phyloP scores from a whole-genome alignment of 2,888 invertebrate genomes.

The Coremacera marginata region DNA sequence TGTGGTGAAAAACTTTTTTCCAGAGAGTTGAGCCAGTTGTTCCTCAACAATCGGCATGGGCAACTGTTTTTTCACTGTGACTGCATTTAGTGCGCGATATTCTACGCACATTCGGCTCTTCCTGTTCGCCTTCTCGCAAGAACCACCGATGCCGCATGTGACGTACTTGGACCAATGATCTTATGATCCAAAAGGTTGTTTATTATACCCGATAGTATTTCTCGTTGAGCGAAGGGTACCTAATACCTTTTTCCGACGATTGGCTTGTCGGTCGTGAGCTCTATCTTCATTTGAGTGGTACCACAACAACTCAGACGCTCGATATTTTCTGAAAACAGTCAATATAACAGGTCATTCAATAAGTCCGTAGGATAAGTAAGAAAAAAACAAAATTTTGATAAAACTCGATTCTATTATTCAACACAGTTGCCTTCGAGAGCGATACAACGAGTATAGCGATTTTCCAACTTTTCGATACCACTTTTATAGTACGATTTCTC shows the following conservation, averaged over 20 bases:
- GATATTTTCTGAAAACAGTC: background rate
- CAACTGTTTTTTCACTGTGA: constrained; percentile 45
- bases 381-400: too few species aligned
- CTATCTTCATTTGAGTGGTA: constrained; percentile 17
- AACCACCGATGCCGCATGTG: constrained; percentile 43
- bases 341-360: too few species aligned
- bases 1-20: constrained; percentile 30
- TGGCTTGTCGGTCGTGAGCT: background rate
- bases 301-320: background rate
- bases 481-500: too few species aligned
- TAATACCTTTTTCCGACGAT: constrained; percentile 46
- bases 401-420: too few species aligned
- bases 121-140: constrained; percentile 39
- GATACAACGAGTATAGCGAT: too few species aligned
- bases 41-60: constrained; percentile 47
- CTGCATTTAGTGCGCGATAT: constrained; percentile 41
- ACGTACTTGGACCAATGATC: constrained; percentile 41
- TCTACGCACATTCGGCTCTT: constrained; percentile 45
- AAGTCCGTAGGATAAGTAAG: too few species aligned
- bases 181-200: constrained; percentile 36
- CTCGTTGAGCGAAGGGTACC: constrained; percentile 39
- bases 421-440: too few species aligned
- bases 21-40: constrained; percentile 46
- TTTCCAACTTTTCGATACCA: too few species aligned
- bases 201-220: constrained; percentile 16